Conservation (phyloP, 2,888 invertebrate species). For the Sclerodermus sp. region DNA sequence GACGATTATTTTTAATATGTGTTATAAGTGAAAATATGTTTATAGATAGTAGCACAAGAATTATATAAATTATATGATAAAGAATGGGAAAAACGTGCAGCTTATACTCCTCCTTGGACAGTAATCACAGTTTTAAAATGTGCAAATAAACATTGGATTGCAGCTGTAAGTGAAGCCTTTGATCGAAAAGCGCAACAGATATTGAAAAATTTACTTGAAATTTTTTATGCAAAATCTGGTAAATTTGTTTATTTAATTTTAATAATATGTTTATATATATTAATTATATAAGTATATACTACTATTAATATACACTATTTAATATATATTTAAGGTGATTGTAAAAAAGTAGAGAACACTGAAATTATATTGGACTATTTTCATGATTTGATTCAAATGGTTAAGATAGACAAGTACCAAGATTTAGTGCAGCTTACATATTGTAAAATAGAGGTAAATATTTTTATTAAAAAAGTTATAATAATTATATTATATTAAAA, state of each 20-base stretch:
- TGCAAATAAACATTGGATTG: slow-evolving; percentile 54
- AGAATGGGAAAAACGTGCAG: slow-evolving; percentile 44
- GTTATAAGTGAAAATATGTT: not conserved
- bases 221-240: slow-evolving; percentile 33
- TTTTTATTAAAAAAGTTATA: not conserved
- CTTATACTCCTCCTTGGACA: slow-evolving; percentile 53
- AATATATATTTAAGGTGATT: slow-evolving; percentile 23
- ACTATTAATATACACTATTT: not conserved
- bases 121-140: slow-evolving; percentile 43
- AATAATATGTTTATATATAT: not conserved
- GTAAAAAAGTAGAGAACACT: slow-evolving; percentile 36
- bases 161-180: slow-evolving; percentile 49
- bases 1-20: no score
- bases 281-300: not conserved
- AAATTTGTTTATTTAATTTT: no score
- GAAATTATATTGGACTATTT: slow-evolving; percentile 36
- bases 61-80: slow-evolving; percentile 46
- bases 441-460: slow-evolving; percentile 35
- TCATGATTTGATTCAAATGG: slow-evolving; percentile 39
- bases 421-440: slow-evolving; percentile 22
- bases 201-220: slow-evolving; percentile 32
- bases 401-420: slow-evolving; percentile 34
- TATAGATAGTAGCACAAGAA: slow-evolving; percentile 43
- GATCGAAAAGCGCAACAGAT: slow-evolving; percentile 30
- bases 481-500: not conserved